Base-by-base conservation (phyloP, 2,113 vertebrate species). In the Odobenus rosmarus region DNA sequence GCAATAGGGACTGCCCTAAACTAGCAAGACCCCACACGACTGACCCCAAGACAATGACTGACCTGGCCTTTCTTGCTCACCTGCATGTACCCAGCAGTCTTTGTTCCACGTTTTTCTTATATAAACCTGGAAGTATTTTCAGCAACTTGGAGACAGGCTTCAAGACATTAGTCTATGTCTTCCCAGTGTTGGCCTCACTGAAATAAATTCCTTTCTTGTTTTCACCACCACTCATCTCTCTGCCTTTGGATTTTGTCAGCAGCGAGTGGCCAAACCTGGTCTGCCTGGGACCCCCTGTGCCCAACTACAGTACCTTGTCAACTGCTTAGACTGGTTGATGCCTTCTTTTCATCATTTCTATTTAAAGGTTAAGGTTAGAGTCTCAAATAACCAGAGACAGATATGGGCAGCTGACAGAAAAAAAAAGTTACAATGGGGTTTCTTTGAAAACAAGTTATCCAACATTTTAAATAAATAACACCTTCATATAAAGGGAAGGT, bases 391-490 rank as follows among this genome's bases (percentile, higher is more conserved):
- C 21, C 31, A 92, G 49, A 95, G 26, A 86, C 24, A 89, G 39
- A 64, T 67, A 77, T 13, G 23, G 13, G 28, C 6, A 59, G 57
- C 24, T 92, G 61, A 90, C 80, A 97, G 11, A 11, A 93, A 94
- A 96, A 67, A 96, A 92, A 81, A 7, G 12, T 39, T 95, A 46
- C 1, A 51, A 36, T 42, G 53, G 4, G 5, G 53, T 92, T 94
- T 95, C 42, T 81, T 90, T 90, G 15, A 62, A 81, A 93, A 94
- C 13, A 81, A 8, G 31, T 76, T 49, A 16, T 51, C 4, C 16
- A 93, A 77, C 13, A 90, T 94, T 81, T 80, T 64, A n/a, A 97
- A 93, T 76, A 15, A 97, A 76, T 85, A 64, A 9, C 15, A 74
- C 36, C 12, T 87, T 85, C 12, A 80, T 49, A 62, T 69, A 15